Conservation (phyloP, 2,888 invertebrate genomes). For the Drosophila cracens region DNA sequence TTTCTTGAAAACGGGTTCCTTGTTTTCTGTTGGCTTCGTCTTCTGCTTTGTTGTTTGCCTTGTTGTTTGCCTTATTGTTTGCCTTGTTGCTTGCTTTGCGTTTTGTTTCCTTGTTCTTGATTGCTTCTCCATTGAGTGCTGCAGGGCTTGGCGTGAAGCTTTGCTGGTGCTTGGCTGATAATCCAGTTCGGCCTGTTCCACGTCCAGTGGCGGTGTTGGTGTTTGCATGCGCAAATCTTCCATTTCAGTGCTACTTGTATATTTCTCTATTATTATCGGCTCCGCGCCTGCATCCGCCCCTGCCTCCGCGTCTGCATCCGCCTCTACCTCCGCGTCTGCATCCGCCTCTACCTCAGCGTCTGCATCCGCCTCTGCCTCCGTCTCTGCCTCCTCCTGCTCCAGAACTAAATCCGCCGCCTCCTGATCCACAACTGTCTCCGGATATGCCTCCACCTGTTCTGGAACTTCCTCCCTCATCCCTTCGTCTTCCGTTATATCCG, state of each 20-base stretch:
- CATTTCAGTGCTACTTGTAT: neutral
- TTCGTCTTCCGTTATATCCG: neutral
- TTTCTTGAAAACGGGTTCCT: conserved; percentile 54
- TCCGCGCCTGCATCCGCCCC: neutral
- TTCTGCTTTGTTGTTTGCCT: neutral
- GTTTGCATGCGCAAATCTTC: conserved; percentile 22
- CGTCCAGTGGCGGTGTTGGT: conserved; percentile 1
- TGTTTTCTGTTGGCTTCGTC: neutral
- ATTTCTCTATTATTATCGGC: neutral
- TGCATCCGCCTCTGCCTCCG: neutral
- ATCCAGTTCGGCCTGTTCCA: neutral
- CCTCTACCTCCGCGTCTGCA: neutral
- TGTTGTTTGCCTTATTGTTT: neutral
- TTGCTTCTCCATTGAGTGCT: neutral
- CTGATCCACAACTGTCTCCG: neutral
- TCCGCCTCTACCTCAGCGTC: neutral
- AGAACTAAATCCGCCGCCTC: neutral
- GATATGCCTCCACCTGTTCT: neutral
- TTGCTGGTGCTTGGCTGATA: conserved; percentile 44
- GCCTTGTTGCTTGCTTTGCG: neutral
- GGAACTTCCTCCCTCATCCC: neutral
- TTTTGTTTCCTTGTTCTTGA: neutral
- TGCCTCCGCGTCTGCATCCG: neutral
- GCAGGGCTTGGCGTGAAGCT: conserved; percentile 22
- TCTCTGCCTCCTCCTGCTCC: neutral